Conservation (phyloP, 2,113 vertebrate species). For the Mormyrus lacerda region DNA sequence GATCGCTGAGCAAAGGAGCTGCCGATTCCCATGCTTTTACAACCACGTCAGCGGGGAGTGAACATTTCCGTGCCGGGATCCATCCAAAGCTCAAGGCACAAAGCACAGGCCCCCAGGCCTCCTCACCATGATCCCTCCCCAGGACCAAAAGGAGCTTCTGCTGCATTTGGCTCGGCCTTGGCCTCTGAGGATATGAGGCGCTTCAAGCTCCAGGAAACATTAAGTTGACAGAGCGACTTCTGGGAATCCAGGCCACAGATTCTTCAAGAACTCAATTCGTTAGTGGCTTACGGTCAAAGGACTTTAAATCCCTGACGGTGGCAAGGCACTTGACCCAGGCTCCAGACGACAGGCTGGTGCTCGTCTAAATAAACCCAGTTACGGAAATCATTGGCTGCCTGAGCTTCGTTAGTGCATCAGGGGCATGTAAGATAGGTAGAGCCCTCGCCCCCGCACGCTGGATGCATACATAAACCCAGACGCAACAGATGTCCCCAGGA, state of each 20-base stretch:
- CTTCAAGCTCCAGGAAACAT: not conserved
- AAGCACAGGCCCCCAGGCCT: not conserved
- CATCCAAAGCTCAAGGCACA: not conserved
- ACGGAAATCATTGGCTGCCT: not conserved
- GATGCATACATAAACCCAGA: not conserved
- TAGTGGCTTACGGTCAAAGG: constrained; percentile 31
- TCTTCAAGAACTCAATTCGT: constrained; percentile 14
- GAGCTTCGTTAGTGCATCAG: not conserved
- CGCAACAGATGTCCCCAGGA: constrained; percentile 13
- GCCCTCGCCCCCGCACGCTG: not conserved
- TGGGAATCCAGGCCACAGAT: constrained; percentile 8
- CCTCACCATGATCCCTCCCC: constrained; percentile 18
- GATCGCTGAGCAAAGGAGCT: constrained; percentile 75
- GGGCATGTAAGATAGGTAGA: not conserved
- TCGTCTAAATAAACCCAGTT: not conserved
- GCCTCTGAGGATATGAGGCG: not conserved
- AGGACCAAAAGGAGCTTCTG: constrained; percentile 10
- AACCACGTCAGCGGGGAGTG: constrained; percentile 34
- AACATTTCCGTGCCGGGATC: constrained; percentile 64
- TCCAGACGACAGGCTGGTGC: not conserved
- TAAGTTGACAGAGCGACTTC: not conserved
- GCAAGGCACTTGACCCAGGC: constrained; percentile 17
- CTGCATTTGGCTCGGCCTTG: not conserved
- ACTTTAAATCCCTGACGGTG: constrained; percentile 36
- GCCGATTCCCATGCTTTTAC: constrained; percentile 72